Evolutionary conservation across 2,113 vertebrate species (phyloP).

Genomic region (Solea solea): DNA sequence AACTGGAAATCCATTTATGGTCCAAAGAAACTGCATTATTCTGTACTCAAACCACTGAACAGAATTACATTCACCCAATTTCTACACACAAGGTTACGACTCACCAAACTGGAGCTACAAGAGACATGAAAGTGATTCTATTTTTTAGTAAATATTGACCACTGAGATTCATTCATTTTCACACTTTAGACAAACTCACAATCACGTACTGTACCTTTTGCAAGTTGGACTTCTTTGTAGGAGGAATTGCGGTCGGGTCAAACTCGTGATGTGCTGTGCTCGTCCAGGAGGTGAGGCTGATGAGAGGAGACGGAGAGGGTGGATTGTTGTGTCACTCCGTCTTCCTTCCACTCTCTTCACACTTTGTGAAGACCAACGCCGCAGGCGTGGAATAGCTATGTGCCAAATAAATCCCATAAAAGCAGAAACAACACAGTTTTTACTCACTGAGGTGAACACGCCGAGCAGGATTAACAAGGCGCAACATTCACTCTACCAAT

Average conservation of each 20-base stretch:
- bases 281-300: slow-evolving; percentile 34
- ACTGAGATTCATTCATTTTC: not conserved
- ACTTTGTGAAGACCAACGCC: slow-evolving; percentile 44
- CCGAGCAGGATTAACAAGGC: slow-evolving; percentile 64
- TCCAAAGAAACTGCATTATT: too few relatives aligned
- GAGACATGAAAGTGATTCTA: too few relatives aligned
- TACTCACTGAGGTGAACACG: slow-evolving; percentile 53
- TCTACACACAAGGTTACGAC: too few relatives aligned
- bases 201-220: slow-evolving; percentile 19
- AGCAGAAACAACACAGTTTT: slow-evolving; percentile 64
- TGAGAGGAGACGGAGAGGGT: slow-evolving; percentile 32
- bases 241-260: slow-evolving; percentile 24
- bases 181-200: too few relatives aligned
- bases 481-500: slow-evolving; percentile 76
- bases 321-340: slow-evolving; percentile 50
- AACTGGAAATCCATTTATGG: too few relatives aligned
- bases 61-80: too few relatives aligned
- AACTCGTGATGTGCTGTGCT: slow-evolving; percentile 21
- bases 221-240: slow-evolving; percentile 13
- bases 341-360: slow-evolving; percentile 46
- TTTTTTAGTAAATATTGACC: too few relatives aligned
- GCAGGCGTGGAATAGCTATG: slow-evolving; percentile 32
- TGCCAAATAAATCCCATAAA: slow-evolving; percentile 55
- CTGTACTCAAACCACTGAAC: too few relatives aligned
- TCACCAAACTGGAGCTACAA: too few relatives aligned